phyloP scores from a whole-genome alignment of 2,888 invertebrate species.

The Caenorhabditis sp. region DNA sequence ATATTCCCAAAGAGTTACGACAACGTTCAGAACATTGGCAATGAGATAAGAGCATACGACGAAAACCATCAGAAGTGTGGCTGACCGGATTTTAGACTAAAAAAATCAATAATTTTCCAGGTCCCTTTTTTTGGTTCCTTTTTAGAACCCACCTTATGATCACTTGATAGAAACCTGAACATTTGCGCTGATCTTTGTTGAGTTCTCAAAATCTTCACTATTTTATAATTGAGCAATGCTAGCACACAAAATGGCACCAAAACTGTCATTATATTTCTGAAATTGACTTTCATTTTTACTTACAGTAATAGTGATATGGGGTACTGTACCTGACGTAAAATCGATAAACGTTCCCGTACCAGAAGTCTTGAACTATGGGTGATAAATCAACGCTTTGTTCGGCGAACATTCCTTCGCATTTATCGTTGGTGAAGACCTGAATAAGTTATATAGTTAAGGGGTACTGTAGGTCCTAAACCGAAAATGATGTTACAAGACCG shows the following conservation, averaged over 20 bases:
- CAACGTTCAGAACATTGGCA: constrained; percentile 66
- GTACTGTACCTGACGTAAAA: constrained; percentile 49
- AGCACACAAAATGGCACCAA: constrained; percentile 66
- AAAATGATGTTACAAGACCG: no score
- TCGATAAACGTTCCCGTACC: constrained; percentile 64
- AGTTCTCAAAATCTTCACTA: constrained; percentile 58
- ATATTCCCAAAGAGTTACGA: constrained; percentile 67
- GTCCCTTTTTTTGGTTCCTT: no score
- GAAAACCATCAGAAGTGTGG: constrained; percentile 66
- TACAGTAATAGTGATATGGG: neutral
- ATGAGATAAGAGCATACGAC: constrained; percentile 68
- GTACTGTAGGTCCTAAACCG: no score
- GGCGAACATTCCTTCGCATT: constrained; percentile 57
- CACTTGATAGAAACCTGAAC: constrained; percentile 65
- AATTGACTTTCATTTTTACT: constrained; percentile 2
- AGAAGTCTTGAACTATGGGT: constrained; percentile 53
- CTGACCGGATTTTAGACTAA: constrained; percentile 68
- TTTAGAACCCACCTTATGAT: no score
- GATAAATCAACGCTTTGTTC: constrained; percentile 59
- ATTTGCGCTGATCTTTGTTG: constrained; percentile 67
- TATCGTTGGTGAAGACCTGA: constrained; percentile 32
- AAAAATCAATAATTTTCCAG: no score
- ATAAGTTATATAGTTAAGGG: no score
- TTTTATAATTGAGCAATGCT: constrained; percentile 59
- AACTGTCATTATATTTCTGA: constrained; percentile 66